Percentiles rank a stretch among this genome's conserved stretches.
phyloP scores from a whole-genome alignment of 2,113 vertebrate genomes.

The Bombycilla garrulus region DNA sequence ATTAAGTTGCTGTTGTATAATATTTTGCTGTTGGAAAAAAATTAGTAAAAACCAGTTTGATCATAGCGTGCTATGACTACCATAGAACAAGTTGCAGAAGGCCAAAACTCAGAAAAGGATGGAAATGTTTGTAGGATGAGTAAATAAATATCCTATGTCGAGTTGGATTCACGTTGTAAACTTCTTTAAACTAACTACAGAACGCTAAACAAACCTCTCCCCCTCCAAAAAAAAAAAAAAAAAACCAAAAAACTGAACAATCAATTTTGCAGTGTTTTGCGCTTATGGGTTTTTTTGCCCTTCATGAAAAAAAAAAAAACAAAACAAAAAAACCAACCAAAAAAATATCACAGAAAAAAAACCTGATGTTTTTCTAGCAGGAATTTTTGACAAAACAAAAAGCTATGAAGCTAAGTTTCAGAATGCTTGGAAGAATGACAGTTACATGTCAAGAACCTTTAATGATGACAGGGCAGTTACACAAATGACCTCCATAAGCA shows the following conservation, averaged over 20 bases:
- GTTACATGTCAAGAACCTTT: neutral
- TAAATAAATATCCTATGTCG: neutral
- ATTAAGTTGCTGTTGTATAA: neutral
- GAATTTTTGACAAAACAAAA: neutral
- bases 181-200: neutral
- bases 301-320: neutral
- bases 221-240: too few relatives aligned
- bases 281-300: neutral
- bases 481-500: neutral
- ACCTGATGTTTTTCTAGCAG: neutral
- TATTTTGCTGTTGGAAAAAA: neutral
- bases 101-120: neutral
- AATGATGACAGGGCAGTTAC: neutral
- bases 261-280: rapidly evolving
- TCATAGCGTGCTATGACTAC: neutral
- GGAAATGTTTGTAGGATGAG: neutral
- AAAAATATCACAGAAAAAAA: too few relatives aligned
- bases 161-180: neutral
- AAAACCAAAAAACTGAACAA: neutral
- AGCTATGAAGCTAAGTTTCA: neutral
- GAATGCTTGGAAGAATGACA: neutral
- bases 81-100: neutral
- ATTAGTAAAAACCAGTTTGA: neutral
- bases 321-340: too few relatives aligned
- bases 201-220: neutral